Evolutionary conservation across 2,113 vertebrate species (phyloP).

Genomic region (Oreotrochilus melanogaster): DNA sequence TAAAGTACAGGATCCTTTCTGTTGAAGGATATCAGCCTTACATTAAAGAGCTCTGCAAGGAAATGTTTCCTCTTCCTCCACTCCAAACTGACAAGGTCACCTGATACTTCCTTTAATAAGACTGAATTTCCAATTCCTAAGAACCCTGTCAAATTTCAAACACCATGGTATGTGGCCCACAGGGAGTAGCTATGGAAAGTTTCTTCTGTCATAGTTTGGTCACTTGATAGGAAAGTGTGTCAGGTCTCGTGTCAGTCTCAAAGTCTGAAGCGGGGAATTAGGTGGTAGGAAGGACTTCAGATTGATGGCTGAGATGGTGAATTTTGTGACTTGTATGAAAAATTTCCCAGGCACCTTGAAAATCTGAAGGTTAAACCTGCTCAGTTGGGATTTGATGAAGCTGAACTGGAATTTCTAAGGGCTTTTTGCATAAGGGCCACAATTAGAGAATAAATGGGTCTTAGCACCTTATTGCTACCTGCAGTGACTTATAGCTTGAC

Average conservation of each 20-base stretch:
- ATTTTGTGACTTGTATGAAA: neutral
- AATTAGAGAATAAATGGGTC: neutral
- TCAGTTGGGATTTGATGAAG: neutral
- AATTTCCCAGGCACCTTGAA: neutral
- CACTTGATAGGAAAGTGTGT: neutral
- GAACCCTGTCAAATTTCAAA: neutral
- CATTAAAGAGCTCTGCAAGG: neutral
- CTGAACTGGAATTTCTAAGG: neutral
- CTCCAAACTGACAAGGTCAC: neutral
- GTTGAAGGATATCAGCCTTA: neutral
- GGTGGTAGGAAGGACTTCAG: neutral
- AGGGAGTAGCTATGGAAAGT: neutral
- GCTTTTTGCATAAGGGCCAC: neutral
- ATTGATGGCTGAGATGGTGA: neutral
- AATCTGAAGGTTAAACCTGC: neutral
- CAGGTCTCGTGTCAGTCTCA: neutral
- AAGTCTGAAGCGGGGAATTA: neutral
- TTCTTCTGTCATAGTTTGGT: neutral
- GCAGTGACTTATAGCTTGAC: neutral
- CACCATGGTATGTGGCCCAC: fast-evolving
- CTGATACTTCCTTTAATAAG: neutral
- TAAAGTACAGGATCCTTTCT: neutral
- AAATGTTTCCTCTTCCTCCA: neutral
- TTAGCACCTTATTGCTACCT: neutral
- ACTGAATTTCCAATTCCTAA: neutral